Evolutionary conservation across 2,888 invertebrate species (phyloP), one percentile per base, ranked within the genome.

Genomic region (Prosopocoilus inquinatus): DNA sequence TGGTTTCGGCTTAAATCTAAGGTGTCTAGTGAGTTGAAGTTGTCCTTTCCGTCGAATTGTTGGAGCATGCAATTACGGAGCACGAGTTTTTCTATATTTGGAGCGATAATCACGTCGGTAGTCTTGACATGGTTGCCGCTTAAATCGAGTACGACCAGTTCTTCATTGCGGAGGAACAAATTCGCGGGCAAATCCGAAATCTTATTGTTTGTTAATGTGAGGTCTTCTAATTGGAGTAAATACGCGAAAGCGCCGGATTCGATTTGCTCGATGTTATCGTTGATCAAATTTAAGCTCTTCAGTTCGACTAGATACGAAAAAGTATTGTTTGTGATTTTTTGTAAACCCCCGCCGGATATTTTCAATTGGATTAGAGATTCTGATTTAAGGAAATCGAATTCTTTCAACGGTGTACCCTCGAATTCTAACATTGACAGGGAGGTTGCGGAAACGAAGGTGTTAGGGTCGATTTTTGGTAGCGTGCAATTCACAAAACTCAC

Each of bases 121-220:
- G 81, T 79, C 53, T 81, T 77, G 61, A 89, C 81, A 1, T 89
- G 84, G 68, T 89, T 89, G 64, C 86, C 85, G 70, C 86, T 84
- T 63, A 89, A 78, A 65, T 85, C 82, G 12, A 92, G 82, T 3
- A 84, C 86, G 48, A 85, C 84, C 48, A 91, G 76, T 59, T 85
- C 83, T 32, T 77, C 78, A 57, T 88, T 90, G 56, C 82, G 82
- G 5, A 83, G 81, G 72, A 91, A 89, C 35, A 88, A 77, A 9
- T 83, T 82, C 7, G 79, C 74, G 0, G 88, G 85, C 47, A 91
- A 75, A 2, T 81, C 80, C 60, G 79, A 81, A 32, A 91, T 80
- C 4, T 81, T 78, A 70, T 91, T 91, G 62, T 86, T 82, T 12
- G 89, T 87, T 7, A 91, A 76, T 68, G 89, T 87, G 28, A 91